These are phyloP conservation scores for Chionomys nivalis DNA, from an alignment of 2,113 vertebrate genomes.

Conservation along the genomic window DNA sequence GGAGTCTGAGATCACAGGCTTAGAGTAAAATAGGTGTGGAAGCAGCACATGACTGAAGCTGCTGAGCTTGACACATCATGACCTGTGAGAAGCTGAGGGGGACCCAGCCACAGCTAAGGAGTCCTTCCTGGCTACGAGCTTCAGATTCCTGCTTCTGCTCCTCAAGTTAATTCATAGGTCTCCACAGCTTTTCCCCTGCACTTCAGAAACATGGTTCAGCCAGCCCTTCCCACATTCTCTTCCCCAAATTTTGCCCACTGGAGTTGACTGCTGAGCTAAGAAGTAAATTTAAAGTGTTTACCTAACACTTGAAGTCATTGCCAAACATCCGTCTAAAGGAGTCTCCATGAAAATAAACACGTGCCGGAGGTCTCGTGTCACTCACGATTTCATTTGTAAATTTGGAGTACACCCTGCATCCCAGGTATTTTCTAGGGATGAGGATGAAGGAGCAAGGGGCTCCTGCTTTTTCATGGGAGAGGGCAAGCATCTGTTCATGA, in stretches of 20 bases:
- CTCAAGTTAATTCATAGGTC: neutral
- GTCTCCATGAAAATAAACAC: neutral
- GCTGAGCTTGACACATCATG: constrained; percentile 37
- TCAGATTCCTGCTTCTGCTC: neutral
- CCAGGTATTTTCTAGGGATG: neutral
- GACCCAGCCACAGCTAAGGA: neutral
- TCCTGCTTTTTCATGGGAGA: neutral
- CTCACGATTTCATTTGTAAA: neutral
- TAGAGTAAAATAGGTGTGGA: constrained; percentile 33
- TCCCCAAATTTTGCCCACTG: neutral
- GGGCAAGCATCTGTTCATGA: neutral
- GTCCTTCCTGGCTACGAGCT: neutral
- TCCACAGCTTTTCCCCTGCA: too few relatives aligned
- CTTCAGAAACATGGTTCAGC: neutral
- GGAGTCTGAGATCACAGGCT: constrained; percentile 66
- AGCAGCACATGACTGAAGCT: constrained; percentile 58
- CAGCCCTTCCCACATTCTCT: neutral
- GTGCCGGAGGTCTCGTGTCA: neutral
- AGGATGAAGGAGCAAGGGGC: neutral
- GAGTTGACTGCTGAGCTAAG: constrained; percentile 25
- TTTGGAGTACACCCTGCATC: neutral
- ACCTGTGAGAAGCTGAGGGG: neutral
- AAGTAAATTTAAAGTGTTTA: constrained; percentile 26
- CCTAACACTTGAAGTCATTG: neutral
- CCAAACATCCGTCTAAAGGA: neutral